Evolutionary conservation across 2,113 vertebrate genomes (phyloP).

Genomic region (Perca flavescens): DNA sequence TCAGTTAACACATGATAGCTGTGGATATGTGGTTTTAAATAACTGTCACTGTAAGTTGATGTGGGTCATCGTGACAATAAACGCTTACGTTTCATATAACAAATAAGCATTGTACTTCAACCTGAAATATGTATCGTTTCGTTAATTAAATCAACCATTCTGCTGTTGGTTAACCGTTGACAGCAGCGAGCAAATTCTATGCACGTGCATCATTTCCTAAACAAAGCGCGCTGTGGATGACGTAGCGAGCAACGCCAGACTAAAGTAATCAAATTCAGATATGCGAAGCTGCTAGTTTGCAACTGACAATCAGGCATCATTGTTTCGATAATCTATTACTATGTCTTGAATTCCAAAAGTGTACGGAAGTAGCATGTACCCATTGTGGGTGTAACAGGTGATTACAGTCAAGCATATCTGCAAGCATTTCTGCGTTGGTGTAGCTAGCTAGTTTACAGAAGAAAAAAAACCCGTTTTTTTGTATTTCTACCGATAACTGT

Average conservation of each 20-base stretch:
- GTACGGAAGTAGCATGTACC: slow-evolving; percentile 83
- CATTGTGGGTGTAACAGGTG: slow-evolving; percentile 68
- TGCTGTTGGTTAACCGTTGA: not conserved
- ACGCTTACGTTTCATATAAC: not conserved
- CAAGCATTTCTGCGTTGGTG: slow-evolving; percentile 9
- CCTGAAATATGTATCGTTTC: not conserved
- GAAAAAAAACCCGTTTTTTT: slow-evolving; percentile 50
- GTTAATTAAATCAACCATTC: not conserved
- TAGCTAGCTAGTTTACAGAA: not conserved
- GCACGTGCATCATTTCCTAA: slow-evolving; percentile 59
- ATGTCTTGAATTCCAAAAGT: slow-evolving; percentile 61
- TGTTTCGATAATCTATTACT: slow-evolving; percentile 50
- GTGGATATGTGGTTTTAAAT: not conserved
- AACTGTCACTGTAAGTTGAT: not conserved
- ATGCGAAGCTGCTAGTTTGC: accelerated
- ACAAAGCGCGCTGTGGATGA: slow-evolving; percentile 66
- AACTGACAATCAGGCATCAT: not conserved
- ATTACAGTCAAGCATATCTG: slow-evolving; percentile 14
- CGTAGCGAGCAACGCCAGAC: slow-evolving; percentile 61
- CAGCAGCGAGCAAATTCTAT: not conserved
- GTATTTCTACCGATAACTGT: slow-evolving; percentile 44
- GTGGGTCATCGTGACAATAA: not conserved
- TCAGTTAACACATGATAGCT: too few species aligned
- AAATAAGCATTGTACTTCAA: not conserved
- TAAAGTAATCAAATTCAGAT: slow-evolving; percentile 63